Percentiles rank a stretch among this genome's conserved stretches.
phyloP scores from a whole-genome alignment of 2,888 invertebrate genomes.

The Dione vanillae region DNA sequence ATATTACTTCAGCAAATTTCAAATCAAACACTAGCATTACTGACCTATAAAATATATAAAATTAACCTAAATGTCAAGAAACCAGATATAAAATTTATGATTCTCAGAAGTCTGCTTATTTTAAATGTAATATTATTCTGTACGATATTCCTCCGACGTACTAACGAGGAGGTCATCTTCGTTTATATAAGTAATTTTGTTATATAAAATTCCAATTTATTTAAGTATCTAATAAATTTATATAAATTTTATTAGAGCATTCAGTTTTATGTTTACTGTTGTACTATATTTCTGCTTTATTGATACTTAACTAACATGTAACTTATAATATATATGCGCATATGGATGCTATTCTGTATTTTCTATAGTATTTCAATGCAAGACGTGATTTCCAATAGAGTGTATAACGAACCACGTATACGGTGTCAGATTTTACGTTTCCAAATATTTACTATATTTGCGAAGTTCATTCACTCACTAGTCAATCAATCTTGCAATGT shows the following conservation, averaged over 20 bases:
- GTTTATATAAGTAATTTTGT: constrained; percentile 5
- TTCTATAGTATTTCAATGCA: no score
- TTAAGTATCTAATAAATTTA: constrained; percentile 8
- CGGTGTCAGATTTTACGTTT: not conserved
- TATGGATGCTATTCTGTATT: no score
- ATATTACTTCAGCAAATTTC: not conserved
- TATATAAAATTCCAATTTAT: not conserved
- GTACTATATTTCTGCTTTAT: not conserved
- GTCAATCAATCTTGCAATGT: constrained; percentile 58
- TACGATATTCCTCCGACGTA: constrained; percentile 8
- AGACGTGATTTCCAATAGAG: no score
- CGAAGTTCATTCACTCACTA: constrained; percentile 56
- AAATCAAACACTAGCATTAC: not conserved
- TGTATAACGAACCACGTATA: not conserved
- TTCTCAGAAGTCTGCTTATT: constrained; percentile 21
- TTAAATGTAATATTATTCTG: constrained; percentile 16
- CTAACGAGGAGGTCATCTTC: constrained; percentile 13
- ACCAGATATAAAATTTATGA: constrained; percentile 24
- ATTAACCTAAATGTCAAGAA: constrained; percentile 17
- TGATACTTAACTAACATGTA: no score
- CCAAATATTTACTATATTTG: constrained; percentile 48
- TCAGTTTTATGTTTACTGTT: not conserved
- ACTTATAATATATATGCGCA: no score
- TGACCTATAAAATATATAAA: constrained; percentile 15
- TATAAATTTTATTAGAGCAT: not conserved